Conservation (phyloP, 2,113 vertebrate species). For the Plotosus lineatus region DNA sequence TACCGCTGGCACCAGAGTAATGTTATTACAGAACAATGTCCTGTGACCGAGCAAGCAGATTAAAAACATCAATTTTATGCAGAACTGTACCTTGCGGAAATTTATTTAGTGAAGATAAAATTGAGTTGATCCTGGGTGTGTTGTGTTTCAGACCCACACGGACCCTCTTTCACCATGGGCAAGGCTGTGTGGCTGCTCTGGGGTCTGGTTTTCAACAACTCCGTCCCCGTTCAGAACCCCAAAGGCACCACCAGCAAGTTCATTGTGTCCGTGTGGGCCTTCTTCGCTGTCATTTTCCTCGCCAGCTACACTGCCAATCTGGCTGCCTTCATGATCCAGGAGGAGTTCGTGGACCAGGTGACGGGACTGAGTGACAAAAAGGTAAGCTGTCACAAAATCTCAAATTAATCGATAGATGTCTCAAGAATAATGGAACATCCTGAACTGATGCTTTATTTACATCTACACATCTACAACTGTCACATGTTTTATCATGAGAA, state of each 20-base stretch:
- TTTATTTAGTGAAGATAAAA: background rate
- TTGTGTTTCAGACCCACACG: slow-evolving; percentile 82
- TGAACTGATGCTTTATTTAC: background rate
- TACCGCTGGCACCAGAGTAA: background rate
- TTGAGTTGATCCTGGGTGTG: background rate
- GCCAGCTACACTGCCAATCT: slow-evolving; percentile 90
- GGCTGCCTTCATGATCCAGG: slow-evolving; percentile 91
- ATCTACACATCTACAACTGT: background rate
- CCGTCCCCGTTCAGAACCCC: slow-evolving; percentile 96
- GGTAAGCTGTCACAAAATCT: slow-evolving; percentile 70
- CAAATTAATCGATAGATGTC: too few relatives aligned
- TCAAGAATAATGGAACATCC: too few relatives aligned
- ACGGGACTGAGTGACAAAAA: slow-evolving; percentile 98
- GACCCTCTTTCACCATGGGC: slow-evolving; percentile 96
- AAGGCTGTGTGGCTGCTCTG: slow-evolving; percentile 98
- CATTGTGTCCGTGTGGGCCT: slow-evolving; percentile 96
- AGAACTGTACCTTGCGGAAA: slow-evolving; percentile 4
- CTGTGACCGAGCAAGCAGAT: slow-evolving; percentile 6
- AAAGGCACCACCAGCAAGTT: slow-evolving; percentile 98
- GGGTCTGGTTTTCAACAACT: slow-evolving; percentile 99
- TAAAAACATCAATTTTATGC: background rate
- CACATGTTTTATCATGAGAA: background rate
- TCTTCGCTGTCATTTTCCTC: slow-evolving; percentile 90
- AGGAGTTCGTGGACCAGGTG: slow-evolving; percentile 97
- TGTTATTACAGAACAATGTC: background rate